Conservation (phyloP, 1,140 invertebrate genomes). For the Diprion similis region DNA sequence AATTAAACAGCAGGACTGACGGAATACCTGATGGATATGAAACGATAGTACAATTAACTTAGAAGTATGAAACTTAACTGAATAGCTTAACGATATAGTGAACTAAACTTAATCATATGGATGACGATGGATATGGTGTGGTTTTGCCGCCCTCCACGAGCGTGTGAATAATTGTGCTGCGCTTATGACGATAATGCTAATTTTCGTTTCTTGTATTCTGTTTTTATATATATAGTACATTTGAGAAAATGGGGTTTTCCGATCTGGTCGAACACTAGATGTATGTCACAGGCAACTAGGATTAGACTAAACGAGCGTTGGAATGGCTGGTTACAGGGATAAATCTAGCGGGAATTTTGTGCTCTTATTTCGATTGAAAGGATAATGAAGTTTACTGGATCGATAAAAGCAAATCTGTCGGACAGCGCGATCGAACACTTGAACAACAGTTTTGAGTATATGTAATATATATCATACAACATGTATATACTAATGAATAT, state of each 20-base stretch:
- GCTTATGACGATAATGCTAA: neutral
- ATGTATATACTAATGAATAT: too few relatives aligned
- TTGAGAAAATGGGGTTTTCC: slow-evolving; percentile 5
- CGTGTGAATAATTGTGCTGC: slow-evolving; percentile 7
- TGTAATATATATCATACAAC: too few relatives aligned
- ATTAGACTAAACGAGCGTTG: slow-evolving; percentile 24
- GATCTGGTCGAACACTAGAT: slow-evolving; percentile 21
- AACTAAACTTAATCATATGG: neutral
- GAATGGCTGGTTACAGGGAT: slow-evolving; percentile 15
- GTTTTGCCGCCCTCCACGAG: slow-evolving; percentile 3
- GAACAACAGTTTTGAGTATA: too few relatives aligned
- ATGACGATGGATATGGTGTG: slow-evolving; percentile 3
- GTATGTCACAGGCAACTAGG: slow-evolving; percentile 31
- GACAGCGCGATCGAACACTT: too few relatives aligned
- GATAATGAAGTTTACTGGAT: too few relatives aligned
- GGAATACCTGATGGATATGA: neutral
- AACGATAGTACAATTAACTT: neutral
- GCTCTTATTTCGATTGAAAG: too few relatives aligned
- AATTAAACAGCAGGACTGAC: neutral
- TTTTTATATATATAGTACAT: neutral
- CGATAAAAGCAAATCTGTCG: too few relatives aligned
- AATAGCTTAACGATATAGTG: neutral
- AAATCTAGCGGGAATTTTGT: too few relatives aligned
- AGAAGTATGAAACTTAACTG: neutral
- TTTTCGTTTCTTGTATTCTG: neutral